These are phyloP conservation scores for Sceliomorpha sp. DNA, from an alignment of 2,888 invertebrate species.

Conservation along the genomic window DNA sequence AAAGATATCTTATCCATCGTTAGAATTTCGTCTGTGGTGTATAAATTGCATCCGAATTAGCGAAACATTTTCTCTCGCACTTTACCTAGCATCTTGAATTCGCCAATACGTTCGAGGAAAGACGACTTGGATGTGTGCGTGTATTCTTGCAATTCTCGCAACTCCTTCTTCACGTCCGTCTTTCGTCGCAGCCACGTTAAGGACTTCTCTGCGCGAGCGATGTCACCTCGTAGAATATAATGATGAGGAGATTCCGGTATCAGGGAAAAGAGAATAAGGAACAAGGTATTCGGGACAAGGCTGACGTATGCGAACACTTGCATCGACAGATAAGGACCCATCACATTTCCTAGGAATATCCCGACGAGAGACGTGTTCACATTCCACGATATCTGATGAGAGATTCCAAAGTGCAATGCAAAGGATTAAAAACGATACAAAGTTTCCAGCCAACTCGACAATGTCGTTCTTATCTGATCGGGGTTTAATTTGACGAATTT, in stretches of 20 bases:
- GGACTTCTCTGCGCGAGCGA: slow-evolving; percentile 71
- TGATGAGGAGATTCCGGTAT: slow-evolving; percentile 78
- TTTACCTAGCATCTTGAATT: slow-evolving; percentile 65
- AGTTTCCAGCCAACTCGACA: too few relatives aligned
- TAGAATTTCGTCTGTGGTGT: too few relatives aligned
- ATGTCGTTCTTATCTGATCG: too few relatives aligned
- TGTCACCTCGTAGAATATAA: slow-evolving; percentile 65
- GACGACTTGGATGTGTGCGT: slow-evolving; percentile 58
- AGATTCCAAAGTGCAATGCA: neutral
- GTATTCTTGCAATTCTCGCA: slow-evolving; percentile 70
- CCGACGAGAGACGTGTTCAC: slow-evolving; percentile 70
- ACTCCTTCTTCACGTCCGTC: slow-evolving; percentile 68
- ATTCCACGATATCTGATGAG: slow-evolving; percentile 72
- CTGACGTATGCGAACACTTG: slow-evolving; percentile 69
- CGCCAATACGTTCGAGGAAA: slow-evolving; percentile 60
- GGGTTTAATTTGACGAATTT: neutral
- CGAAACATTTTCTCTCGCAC: neutral
- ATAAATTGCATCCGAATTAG: neutral
- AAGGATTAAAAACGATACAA: neutral
- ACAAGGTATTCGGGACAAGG: slow-evolving; percentile 67
- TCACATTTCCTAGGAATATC: slow-evolving; percentile 71
- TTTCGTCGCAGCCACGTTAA: slow-evolving; percentile 71
- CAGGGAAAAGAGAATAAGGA: slow-evolving; percentile 68
- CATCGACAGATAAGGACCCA: slow-evolving; percentile 76
- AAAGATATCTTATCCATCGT: too few relatives aligned